Percentiles rank a stretch among this genome's conserved stretches.
These are phyloP conservation scores for Remorina albescens DNA, from an alignment of 2,797 vertebrate species.

Conservation along the genomic window DNA sequence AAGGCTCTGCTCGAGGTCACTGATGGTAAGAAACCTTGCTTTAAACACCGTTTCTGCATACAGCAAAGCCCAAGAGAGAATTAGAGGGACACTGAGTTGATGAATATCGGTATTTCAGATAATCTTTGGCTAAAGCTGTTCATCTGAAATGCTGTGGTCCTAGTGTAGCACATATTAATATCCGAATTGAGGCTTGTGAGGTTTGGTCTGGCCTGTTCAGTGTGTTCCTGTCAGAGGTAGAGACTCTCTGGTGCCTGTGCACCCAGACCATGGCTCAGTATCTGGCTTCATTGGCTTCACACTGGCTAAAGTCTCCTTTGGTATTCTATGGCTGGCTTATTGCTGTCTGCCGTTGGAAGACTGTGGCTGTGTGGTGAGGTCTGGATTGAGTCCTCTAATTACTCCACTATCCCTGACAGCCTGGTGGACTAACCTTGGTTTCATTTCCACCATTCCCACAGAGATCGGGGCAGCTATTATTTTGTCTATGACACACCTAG, in stretches of 20 bases:
- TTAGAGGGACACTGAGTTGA: slow-evolving; percentile 45
- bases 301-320: slow-evolving; percentile 69
- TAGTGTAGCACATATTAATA: slow-evolving; percentile 73
- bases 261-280: slow-evolving; percentile 75
- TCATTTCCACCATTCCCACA: slow-evolving; percentile 62
- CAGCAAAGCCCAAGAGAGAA: slow-evolving; percentile 27
- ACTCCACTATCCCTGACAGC: slow-evolving; percentile 64
- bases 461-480: slow-evolving; percentile 63
- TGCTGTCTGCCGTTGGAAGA: slow-evolving; percentile 72
- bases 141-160: slow-evolving; percentile 66
- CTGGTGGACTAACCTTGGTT: slow-evolving; percentile 61
- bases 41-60: slow-evolving; percentile 23
- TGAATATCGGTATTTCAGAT: slow-evolving; percentile 67
- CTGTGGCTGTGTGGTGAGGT: slow-evolving; percentile 75
- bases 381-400: slow-evolving; percentile 76
- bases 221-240: slow-evolving; percentile 79
- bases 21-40: slow-evolving; percentile 87
- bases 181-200: slow-evolving; percentile 75
- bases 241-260: slow-evolving; percentile 83
- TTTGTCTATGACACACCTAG: slow-evolving; percentile 74
- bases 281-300: slow-evolving; percentile 67
- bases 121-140: slow-evolving; percentile 69
- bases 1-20: slow-evolving; percentile 98
- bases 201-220: slow-evolving; percentile 77
- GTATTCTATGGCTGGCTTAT: slow-evolving; percentile 73